A percentile compares a stretch with the other conserved stretches of the same genome.
Conservation (phyloP, 2,113 vertebrate genomes). For the Gopherus flavomarginatus region DNA sequence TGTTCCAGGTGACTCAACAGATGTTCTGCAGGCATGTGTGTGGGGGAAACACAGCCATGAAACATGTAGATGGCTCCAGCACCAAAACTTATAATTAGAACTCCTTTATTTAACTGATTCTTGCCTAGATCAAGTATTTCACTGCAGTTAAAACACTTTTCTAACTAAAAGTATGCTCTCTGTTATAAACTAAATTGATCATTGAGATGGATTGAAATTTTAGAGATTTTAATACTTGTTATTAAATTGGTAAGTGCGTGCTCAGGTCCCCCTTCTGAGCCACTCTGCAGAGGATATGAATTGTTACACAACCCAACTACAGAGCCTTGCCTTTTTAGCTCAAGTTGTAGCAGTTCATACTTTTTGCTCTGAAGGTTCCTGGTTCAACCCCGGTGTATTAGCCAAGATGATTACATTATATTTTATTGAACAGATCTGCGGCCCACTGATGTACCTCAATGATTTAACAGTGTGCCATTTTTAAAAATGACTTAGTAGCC, state of each 20-base stretch:
- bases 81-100: neutral
- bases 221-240: neutral
- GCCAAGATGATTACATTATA: neutral
- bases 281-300: neutral
- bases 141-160: neutral
- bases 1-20: slow-evolving; percentile 84
- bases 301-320: neutral
- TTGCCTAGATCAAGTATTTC: neutral
- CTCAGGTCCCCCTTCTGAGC: neutral
- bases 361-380: neutral
- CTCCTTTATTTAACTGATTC: neutral
- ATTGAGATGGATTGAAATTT: neutral
- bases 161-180: neutral
- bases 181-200: neutral
- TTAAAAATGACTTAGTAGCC: neutral
- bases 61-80: neutral
- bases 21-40: slow-evolving; percentile 76
- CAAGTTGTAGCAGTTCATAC: neutral
- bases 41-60: neutral
- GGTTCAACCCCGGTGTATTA: neutral
- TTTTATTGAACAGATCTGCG: neutral
- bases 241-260: neutral
- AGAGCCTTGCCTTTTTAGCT: neutral
- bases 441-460: neutral
- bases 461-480: neutral